Evolutionary conservation across 2,113 vertebrate species (phyloP), one percentile per base, ranked within the genome.

Genomic region (Podarcis muralis): DNA sequence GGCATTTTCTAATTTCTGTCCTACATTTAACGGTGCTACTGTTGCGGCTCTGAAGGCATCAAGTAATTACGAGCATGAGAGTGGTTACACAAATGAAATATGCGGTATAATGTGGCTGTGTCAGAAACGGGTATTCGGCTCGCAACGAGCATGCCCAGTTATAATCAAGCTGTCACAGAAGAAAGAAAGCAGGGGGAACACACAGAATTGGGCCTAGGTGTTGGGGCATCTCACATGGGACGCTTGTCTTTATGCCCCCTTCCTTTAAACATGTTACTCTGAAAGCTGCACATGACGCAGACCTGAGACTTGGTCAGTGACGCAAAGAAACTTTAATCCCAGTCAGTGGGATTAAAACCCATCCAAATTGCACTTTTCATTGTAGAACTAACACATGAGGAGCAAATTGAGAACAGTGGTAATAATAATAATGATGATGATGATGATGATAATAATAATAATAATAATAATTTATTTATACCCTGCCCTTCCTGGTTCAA

Each of bases 71-170:
- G 37, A 88, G 62, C 78, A 74, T 0, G 0, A 87, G n/a, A 92
- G 69, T 74, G 57, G 93, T 92, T 93, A 92, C 76, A 78, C 90
- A 93, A 91, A 92, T 83, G 37, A 25, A 27, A 77, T 84, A 62
- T 18, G 15, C 81, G 57, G 72, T 59, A 43, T 85, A 92, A 83
- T 71, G 90, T n/a, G 20, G 20, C 66, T 77, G 69, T 72, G 53
- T 27, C 37, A 72, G 0, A 0, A 87, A 37, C 3, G 18, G 66
- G 18, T 4, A 66, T 57, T 13, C 32, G 15, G 81, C 62, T 37
- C 57, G 59, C 75, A 57, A 62, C 8, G 27, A 75, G 18, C 75
- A 88, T 88, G 35, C n/a, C 89, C 68, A 43, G 59, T 65, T 53
- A 30, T 87, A 57, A 65, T 81, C 75, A 23, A 76, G 35, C 66